Percentiles rank a stretch among this genome's conserved stretches.
These are phyloP conservation scores for Syrrhaptes paradoxus DNA, from an alignment of 2,113 vertebrate species.

Conservation along the genomic window DNA sequence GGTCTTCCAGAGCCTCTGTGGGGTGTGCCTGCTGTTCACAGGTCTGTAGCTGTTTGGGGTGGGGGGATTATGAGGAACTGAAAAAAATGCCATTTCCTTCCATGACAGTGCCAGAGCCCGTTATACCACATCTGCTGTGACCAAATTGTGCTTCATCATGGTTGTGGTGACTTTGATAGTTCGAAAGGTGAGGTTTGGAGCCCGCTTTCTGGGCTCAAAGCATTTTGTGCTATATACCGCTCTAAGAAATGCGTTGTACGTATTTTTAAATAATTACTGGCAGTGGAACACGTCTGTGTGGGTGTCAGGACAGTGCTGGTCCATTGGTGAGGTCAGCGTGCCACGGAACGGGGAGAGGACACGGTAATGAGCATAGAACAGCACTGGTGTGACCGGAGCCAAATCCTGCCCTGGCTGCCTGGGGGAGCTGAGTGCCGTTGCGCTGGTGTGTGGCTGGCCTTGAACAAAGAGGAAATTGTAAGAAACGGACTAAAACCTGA, in stretches of 20 bases:
- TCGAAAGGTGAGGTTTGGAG: not conserved
- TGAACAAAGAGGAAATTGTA: not conserved
- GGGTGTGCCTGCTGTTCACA: too few relatives aligned
- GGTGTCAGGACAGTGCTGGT: fast-evolving
- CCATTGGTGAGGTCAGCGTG: not conserved
- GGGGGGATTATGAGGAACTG: not conserved
- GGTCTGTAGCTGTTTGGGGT: not conserved
- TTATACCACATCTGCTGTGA: not conserved
- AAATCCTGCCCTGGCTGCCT: not conserved
- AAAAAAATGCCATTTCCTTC: not conserved
- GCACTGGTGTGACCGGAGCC: not conserved
- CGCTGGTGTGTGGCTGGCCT: fast-evolving
- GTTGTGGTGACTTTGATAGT: not conserved
- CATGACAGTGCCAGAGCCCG: not conserved
- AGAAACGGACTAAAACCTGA: not conserved
- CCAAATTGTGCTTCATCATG: fast-evolving
- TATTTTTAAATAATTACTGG: not conserved
- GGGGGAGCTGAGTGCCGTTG: fast-evolving
- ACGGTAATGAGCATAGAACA: not conserved
- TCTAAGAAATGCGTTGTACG: fast-evolving
- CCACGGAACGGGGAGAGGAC: fast-evolving
- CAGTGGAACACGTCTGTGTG: fast-evolving
- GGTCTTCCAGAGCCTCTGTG: fast-evolving
- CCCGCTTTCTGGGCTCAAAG: not conserved
- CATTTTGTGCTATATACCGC: not conserved